Evolutionary conservation across 2,113 vertebrate species (phyloP).

Genomic region (Ptychochromis oligacanthus): DNA sequence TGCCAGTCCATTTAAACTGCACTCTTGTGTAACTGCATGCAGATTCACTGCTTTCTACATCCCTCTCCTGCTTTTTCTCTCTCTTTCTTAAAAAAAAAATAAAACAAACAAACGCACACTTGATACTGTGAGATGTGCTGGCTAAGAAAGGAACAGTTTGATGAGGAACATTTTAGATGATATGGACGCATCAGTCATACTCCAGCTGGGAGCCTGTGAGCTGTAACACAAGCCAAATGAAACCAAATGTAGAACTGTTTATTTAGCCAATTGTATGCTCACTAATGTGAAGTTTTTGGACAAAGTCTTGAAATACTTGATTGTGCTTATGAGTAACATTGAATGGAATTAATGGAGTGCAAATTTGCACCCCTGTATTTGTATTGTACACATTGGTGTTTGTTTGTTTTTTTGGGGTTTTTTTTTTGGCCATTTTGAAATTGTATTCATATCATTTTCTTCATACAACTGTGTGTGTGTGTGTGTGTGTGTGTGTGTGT

Average conservation of each 20-base stretch:
- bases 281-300: conserved; percentile 56
- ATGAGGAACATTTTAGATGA: conserved; percentile 49
- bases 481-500: background rate
- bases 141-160: conserved; percentile 50
- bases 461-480: background rate
- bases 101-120: conserved; percentile 2
- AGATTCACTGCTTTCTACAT: conserved; percentile 48
- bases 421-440: background rate
- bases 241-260: conserved; percentile 42
- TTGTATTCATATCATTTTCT: background rate
- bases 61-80: conserved; percentile 10
- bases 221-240: conserved; percentile 54
- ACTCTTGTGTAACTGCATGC: conserved; percentile 53
- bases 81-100: conserved; percentile 23
- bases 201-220: conserved; percentile 53
- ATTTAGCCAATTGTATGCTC: conserved; percentile 43
- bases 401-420: too few relatives aligned
- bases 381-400: background rate
- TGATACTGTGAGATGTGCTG: conserved; percentile 27
- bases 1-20: conserved; percentile 69
- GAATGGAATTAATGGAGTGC: conserved; percentile 28
- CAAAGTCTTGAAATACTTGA: conserved; percentile 46
- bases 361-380: conserved; percentile 16
- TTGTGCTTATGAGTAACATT: conserved; percentile 35
- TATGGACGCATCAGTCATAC: conserved; percentile 36